Evolutionary conservation across 2,797 vertebrate genomes (phyloP).

Genomic region (Sebastes diaconus): DNA sequence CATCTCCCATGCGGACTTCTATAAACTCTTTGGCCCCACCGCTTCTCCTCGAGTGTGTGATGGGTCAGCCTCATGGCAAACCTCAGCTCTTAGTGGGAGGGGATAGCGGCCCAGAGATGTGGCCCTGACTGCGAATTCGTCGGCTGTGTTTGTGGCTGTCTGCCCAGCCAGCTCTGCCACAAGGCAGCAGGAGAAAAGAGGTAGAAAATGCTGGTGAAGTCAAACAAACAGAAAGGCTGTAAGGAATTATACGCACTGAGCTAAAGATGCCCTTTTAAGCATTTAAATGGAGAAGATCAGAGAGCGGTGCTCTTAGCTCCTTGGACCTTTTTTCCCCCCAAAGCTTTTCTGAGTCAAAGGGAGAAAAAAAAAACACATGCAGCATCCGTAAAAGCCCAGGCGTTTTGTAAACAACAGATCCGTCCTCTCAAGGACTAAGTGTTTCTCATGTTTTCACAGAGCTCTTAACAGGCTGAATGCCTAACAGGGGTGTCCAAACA

Average conservation of each 20-base stretch:
- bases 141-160: slow-evolving; percentile 10
- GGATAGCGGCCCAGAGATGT: slow-evolving; percentile 26
- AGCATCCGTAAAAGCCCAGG: slow-evolving; percentile 59
- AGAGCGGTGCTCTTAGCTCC: slow-evolving; percentile 43
- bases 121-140: slow-evolving; percentile 52
- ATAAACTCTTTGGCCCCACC: slow-evolving; percentile 48
- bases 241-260: slow-evolving; percentile 59
- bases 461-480: slow-evolving; percentile 67
- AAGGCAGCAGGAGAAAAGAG: slow-evolving; percentile 8
- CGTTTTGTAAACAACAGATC: slow-evolving; percentile 67
- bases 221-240: slow-evolving; percentile 37
- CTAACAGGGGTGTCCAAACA: slow-evolving; percentile 48
- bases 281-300: slow-evolving; percentile 61
- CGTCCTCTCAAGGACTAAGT: slow-evolving; percentile 62
- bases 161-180: background rate
- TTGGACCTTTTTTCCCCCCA: slow-evolving; percentile 6
- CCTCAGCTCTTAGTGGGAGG: slow-evolving; percentile 44
- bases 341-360: slow-evolving; percentile 59
- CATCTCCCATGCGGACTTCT: slow-evolving; percentile 46
- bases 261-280: slow-evolving; percentile 50
- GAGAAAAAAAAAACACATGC: slow-evolving; percentile 5
- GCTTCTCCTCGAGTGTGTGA: slow-evolving; percentile 39
- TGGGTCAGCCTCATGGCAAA: slow-evolving; percentile 48
- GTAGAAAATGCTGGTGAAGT: slow-evolving; percentile 14
- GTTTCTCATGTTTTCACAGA: slow-evolving; percentile 65